Conservation (phyloP, 2,113 vertebrate genomes). For the Callorhinus ursinus region DNA sequence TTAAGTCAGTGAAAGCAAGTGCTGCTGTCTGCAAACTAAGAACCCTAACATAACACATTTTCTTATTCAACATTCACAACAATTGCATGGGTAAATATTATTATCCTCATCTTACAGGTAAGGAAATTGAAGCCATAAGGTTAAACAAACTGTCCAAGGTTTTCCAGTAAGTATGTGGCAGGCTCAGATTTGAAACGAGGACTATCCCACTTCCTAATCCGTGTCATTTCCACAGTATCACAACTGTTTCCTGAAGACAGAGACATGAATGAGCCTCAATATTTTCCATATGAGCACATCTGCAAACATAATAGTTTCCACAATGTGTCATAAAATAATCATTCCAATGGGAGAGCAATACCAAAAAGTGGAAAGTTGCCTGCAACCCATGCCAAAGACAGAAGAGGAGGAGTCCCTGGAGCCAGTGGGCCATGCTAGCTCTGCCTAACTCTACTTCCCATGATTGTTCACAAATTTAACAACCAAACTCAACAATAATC, state of each 20-base stretch:
- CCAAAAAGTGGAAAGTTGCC: constrained; percentile 8
- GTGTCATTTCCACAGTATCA: background rate
- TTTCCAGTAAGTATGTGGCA: background rate
- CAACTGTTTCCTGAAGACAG: constrained; percentile 13
- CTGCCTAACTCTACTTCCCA: constrained; percentile 18
- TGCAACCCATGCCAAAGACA: background rate
- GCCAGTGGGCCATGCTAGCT: background rate
- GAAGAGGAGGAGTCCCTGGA: background rate
- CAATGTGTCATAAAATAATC: background rate
- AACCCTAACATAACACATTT: background rate
- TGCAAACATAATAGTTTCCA: constrained; percentile 46
- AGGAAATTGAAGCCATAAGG: background rate
- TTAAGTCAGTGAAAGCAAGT: constrained; percentile 21
- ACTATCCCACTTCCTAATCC: background rate
- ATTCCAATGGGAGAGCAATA: constrained; percentile 30
- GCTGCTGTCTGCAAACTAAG: background rate
- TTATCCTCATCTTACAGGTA: background rate
- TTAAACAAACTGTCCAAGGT: constrained; percentile 4
- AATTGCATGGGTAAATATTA: background rate
- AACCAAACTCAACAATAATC: background rate
- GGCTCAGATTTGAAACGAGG: background rate
- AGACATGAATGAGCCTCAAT: background rate
- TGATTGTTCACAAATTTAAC: background rate
- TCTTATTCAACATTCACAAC: background rate
- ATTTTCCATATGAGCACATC: background rate